Percentiles rank a stretch among this genome's conserved stretches.
Evolutionary conservation across 2,888 invertebrate species (phyloP).

Genomic region (Dendrolimus houi): DNA sequence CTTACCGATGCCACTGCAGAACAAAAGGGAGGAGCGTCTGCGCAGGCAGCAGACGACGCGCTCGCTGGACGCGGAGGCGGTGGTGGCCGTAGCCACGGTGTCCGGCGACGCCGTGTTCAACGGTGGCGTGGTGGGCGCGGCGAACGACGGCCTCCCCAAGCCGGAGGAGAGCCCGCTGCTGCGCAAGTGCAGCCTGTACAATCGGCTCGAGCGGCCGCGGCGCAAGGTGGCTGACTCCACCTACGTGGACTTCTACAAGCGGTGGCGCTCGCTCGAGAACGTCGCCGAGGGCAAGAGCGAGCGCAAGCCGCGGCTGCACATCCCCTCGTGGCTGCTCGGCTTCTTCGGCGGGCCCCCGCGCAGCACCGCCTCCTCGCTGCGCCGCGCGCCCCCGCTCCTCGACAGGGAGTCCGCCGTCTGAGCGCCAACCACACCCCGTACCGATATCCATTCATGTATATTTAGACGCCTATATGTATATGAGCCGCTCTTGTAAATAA

Average conservation of each 20-base stretch:
- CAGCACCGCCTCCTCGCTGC: conserved; percentile 72
- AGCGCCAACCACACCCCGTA: not conserved
- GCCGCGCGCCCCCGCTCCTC: conserved; percentile 61
- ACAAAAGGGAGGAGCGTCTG: conserved; percentile 24
- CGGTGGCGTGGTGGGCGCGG: conserved; percentile 55
- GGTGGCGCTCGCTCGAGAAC: conserved; percentile 88
- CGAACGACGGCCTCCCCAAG: conserved; percentile 45
- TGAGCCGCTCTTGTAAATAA: conserved; percentile 69
- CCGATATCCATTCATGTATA: conserved; percentile 8
- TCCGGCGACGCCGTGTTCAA: conserved; percentile 57
- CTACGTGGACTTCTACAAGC: conserved; percentile 77
- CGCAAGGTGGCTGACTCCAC: conserved; percentile 56
- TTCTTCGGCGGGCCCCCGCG: conserved; percentile 84
- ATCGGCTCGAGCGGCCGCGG: conserved; percentile 50
- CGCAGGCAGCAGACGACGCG: conserved; percentile 45
- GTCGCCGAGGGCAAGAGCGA: conserved; percentile 60
- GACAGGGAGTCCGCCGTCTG: conserved; percentile 69
- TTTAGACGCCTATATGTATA: conserved; percentile 46
- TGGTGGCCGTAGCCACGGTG: conserved; percentile 48
- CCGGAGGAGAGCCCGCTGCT: conserved; percentile 67
- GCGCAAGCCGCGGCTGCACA: conserved; percentile 79
- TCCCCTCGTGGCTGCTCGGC: conserved; percentile 85
- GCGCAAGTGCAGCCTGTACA: conserved; percentile 54
- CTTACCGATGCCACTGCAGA: conserved; percentile 19
- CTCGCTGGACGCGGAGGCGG: conserved; percentile 48